phyloP scores from a whole-genome alignment of 2,888 invertebrate genomes.

The Ramazzottius varieornatus region DNA sequence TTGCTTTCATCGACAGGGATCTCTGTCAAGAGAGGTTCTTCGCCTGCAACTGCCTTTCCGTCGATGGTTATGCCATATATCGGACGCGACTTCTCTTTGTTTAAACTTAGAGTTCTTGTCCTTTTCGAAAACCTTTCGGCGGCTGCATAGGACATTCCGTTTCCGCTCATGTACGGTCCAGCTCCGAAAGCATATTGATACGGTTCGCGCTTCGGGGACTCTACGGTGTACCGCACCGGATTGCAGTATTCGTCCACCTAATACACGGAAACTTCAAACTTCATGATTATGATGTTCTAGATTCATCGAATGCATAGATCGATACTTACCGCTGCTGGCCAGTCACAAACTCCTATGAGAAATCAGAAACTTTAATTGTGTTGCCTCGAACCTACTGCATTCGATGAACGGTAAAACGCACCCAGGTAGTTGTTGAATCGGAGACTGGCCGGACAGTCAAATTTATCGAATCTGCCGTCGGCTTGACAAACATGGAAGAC shows the following conservation, averaged over 20 bases:
- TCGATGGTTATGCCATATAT: no score
- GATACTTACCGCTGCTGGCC: neutral
- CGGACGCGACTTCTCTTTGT: no score
- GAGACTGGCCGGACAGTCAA: neutral
- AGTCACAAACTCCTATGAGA: no score
- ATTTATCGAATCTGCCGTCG: neutral
- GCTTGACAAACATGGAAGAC: neutral
- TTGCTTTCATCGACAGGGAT: no score
- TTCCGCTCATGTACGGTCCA: neutral
- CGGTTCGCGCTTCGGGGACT: neutral
- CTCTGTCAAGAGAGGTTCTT: no score
- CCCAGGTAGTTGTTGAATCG: neutral
- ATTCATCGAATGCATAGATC: no score
- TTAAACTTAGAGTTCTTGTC: no score
- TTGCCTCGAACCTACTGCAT: no score
- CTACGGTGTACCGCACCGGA: neutral
- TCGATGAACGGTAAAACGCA: no score
- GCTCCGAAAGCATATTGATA: neutral
- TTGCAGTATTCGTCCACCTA: neutral
- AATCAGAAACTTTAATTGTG: no score
- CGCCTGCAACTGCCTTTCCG: no score
- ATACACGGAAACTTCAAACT: neutral
- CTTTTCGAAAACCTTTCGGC: neutral
- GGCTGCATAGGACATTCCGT: neutral
- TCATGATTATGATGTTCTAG: no score